phyloP scores from a whole-genome alignment of 2,797 vertebrate genomes.

The Propithecus deckenii region DNA sequence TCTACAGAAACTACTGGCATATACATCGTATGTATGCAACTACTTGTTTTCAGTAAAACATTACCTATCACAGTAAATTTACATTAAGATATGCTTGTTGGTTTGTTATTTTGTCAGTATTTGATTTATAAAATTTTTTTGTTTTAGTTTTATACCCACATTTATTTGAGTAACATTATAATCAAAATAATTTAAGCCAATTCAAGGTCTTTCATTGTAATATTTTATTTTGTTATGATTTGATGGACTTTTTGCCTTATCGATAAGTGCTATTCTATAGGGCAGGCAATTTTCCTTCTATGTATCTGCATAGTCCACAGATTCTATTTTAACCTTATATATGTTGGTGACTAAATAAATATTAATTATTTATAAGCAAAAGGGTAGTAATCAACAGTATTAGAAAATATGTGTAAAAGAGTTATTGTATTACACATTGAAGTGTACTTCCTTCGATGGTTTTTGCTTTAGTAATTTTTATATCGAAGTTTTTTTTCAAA shows the following conservation, averaged over 20 bases:
- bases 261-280: background rate
- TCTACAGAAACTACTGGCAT: background rate
- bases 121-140: background rate
- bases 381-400: background rate
- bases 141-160: background rate
- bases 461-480: background rate
- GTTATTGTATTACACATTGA: background rate
- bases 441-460: background rate
- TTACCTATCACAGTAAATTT: background rate
- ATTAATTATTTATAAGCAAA: background rate
- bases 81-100: background rate
- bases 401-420: background rate
- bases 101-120: conserved; percentile 5
- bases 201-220: background rate
- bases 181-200: conserved; percentile 25
- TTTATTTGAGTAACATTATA: background rate
- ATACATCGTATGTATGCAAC: background rate
- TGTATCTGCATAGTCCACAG: background rate
- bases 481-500: background rate
- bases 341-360: background rate
- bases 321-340: background rate
- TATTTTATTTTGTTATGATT: background rate
- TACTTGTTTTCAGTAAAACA: background rate
- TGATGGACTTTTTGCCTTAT: background rate
- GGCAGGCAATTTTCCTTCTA: background rate